Conservation (phyloP, 2,888 invertebrate species). For the Alentia gelatinosa region DNA sequence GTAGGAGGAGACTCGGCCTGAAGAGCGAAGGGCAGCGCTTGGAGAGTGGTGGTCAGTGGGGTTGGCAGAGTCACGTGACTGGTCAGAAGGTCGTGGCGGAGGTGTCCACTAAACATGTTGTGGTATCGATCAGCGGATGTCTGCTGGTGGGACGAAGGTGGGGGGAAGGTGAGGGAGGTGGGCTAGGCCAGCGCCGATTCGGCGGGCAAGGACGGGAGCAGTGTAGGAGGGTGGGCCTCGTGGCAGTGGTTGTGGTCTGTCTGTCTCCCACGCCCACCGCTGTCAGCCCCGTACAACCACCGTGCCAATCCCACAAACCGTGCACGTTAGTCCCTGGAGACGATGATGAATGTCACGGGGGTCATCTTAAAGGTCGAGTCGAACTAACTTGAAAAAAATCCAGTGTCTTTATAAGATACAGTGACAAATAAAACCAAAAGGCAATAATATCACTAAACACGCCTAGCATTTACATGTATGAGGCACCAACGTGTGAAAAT, state of each 20-base stretch:
- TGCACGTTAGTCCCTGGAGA: neutral
- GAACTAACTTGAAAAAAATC: too few relatives aligned
- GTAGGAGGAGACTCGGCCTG: neutral
- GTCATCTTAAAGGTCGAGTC: neutral
- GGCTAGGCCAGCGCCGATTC: neutral
- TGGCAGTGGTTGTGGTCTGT: neutral
- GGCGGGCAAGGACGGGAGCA: neutral
- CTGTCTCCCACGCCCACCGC: neutral
- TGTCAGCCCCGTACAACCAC: neutral
- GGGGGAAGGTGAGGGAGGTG: neutral
- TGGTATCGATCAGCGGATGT: conserved; percentile 9
- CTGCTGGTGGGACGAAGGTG: neutral
- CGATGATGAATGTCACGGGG: neutral
- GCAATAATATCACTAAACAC: too few relatives aligned
- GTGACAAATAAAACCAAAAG: too few relatives aligned
- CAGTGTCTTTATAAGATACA: too few relatives aligned
- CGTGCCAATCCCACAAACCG: neutral
- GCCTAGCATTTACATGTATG: too few relatives aligned
- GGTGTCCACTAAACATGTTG: conserved; percentile 51
- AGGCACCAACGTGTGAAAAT: too few relatives aligned
- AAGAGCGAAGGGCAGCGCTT: conserved; percentile 11
- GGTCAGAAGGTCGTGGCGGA: conserved; percentile 38
- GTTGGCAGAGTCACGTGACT: conserved; percentile 28
- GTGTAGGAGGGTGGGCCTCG: neutral
- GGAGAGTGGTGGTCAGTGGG: neutral